Evolutionary conservation across 2,113 vertebrate species (phyloP).

Genomic region (Camelus dromedarius): DNA sequence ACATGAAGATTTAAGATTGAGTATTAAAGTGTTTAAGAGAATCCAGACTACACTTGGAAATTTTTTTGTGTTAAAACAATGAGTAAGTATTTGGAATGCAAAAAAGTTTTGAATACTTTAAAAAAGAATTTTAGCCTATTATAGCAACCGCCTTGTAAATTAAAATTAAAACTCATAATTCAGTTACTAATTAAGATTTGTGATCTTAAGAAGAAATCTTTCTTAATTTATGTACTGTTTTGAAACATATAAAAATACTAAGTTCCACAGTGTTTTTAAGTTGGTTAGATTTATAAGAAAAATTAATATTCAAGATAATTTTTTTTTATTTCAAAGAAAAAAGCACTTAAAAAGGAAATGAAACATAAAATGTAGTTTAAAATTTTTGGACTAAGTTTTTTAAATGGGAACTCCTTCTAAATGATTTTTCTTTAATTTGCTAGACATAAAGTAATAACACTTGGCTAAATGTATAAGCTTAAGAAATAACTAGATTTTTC

Average conservation of each 20-base stretch:
- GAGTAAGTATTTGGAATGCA: conserved; percentile 8
- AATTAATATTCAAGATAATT: conserved; percentile 40
- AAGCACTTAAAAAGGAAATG: conserved; percentile 43
- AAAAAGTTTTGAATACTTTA: neutral
- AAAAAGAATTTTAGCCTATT: neutral
- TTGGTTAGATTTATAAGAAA: conserved; percentile 25
- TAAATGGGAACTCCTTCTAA: neutral
- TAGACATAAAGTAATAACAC: neutral
- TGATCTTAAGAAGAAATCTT: neutral
- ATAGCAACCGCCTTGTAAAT: neutral
- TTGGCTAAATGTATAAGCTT: conserved; percentile 7
- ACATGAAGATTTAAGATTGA: neutral
- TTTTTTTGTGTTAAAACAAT: neutral
- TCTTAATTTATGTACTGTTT: neutral
- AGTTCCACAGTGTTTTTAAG: conserved; percentile 4
- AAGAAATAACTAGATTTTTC: neutral
- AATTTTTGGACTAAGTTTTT: neutral
- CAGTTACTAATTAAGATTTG: neutral
- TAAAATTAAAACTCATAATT: neutral
- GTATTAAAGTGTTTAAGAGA: neutral
- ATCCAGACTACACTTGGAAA: neutral
- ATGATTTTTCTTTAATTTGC: neutral
- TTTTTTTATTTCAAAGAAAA: conserved; percentile 42
- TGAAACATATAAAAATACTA: neutral
- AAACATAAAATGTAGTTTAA: neutral